Conservation (phyloP, 1,140 invertebrate genomes). For the Megalonaias nervosa region DNA sequence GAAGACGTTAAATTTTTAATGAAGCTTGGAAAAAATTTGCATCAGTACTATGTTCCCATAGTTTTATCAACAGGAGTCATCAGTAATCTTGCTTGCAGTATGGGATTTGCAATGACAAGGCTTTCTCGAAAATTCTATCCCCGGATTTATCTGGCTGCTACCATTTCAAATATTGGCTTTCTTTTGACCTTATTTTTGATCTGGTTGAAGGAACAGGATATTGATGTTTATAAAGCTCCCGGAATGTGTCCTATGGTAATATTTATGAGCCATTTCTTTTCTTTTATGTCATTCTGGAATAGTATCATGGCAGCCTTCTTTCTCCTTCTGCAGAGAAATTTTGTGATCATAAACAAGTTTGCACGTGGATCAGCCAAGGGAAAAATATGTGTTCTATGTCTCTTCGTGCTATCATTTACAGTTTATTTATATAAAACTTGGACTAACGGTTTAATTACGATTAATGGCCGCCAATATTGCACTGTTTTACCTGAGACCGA, state of each 20-base stretch:
- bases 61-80: constrained; percentile 36
- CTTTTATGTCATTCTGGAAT: constrained; percentile 53
- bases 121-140: constrained; percentile 51
- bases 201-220: constrained; percentile 48
- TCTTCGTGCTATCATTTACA: constrained; percentile 49
- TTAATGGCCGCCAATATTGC: constrained; percentile 32
- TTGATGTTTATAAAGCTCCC: constrained; percentile 49
- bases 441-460: constrained; percentile 42
- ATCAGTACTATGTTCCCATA: constrained; percentile 41
- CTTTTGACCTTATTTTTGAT: constrained; percentile 47
- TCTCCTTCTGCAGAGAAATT: constrained; percentile 30
- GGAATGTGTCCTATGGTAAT: constrained; percentile 55
- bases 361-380: constrained; percentile 35
- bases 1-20: no score
- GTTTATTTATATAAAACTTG: constrained; percentile 58
- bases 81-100: constrained; percentile 24
- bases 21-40: constrained; percentile 23
- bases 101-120: constrained; percentile 42
- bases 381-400: constrained; percentile 37
- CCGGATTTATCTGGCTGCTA: constrained; percentile 47
- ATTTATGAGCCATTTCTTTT: constrained; percentile 56
- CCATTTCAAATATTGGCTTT: constrained; percentile 46
- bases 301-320: constrained; percentile 40
- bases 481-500: constrained; percentile 53
- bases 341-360: constrained; percentile 28